Evolutionary conservation across 2,113 vertebrate species (phyloP), one percentile per base, ranked within the genome.

Genomic region (Cyprinodon tularosa): DNA sequence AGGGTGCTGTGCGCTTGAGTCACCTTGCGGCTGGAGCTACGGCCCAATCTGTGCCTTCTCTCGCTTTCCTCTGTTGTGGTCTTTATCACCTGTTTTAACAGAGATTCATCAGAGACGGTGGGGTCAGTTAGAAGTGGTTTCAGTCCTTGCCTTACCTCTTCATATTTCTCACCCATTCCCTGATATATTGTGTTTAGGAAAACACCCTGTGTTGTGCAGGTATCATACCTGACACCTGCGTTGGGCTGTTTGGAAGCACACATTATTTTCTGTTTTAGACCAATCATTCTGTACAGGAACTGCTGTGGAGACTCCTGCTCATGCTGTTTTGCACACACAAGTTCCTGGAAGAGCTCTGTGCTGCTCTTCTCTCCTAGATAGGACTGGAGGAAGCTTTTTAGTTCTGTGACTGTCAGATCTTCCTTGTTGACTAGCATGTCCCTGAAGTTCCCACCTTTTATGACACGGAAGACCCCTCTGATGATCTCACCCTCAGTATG

Each of bases 311-410:
- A 45, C 4, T 71, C 57, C 4, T 59, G 22, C 12, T 71, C 69
- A 62, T 62, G 12, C 13, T 71, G 69, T n/a, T 17, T 62, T 1
- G 59, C 40, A 62, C 57, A 61, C 59, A 71, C 37, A 3, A 71
- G 15, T 0, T 62, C 69, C 37, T 71, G 68, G 36, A 71, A 71
- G 4, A 71, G 13, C 3, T 71, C 57, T 10, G 68, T 61, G 59
- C 39, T 8, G 7, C n/a, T 29, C 3, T 71, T 62, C 20, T 71
- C 22, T 15, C 40, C n/a, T 3, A 62, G 50, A 29, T 71, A 39
- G 4, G 68, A 57, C n/a, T 59, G 50, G 1, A 71, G 59, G 9
- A 71, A 71, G 13, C 70, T 47, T 3, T 71, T 71, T 0, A 71
- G 42, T 11, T 62, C 70, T 17, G 22, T 45, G 3, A 62, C 6